phyloP scores from a whole-genome alignment of 53 echinoderm and acorn worm genomes.

The Paracentrotus lividus region DNA sequence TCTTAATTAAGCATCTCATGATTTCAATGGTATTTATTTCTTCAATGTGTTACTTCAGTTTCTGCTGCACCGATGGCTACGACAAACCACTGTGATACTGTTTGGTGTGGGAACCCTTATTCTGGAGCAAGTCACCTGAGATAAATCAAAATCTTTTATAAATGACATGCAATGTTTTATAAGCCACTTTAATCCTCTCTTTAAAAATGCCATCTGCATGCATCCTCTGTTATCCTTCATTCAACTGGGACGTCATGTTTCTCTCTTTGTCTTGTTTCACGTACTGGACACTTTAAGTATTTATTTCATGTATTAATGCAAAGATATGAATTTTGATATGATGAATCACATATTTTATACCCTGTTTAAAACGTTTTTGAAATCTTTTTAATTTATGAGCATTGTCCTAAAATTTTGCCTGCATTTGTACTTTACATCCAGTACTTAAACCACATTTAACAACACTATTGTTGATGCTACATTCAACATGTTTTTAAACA shows the following conservation, averaged over 20 bases:
- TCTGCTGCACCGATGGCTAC: not conserved
- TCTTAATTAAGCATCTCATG: not conserved
- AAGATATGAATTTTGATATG: no score
- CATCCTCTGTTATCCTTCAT: not conserved
- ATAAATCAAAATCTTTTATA: no score
- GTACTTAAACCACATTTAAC: not conserved
- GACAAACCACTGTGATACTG: not conserved
- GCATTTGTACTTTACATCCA: not conserved
- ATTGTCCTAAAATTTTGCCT: not conserved
- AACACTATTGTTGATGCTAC: not conserved
- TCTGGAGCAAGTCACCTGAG: no score
- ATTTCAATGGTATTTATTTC: slow-evolving; percentile 8
- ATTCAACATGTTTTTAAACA: no score
- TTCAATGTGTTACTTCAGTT: not conserved
- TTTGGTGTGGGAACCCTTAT: no score
- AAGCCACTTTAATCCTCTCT: not conserved
- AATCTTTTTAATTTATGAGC: no score
- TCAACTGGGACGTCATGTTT: not conserved
- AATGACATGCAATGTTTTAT: not conserved
- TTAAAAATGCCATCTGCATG: not conserved
- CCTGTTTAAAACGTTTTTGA: no score
- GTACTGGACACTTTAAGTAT: no score
- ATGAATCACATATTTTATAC: no score
- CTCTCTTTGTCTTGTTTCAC: not conserved
- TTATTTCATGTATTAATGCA: no score